Base-by-base conservation (phyloP, 2,113 vertebrate genomes). In the Micromys minutus region DNA sequence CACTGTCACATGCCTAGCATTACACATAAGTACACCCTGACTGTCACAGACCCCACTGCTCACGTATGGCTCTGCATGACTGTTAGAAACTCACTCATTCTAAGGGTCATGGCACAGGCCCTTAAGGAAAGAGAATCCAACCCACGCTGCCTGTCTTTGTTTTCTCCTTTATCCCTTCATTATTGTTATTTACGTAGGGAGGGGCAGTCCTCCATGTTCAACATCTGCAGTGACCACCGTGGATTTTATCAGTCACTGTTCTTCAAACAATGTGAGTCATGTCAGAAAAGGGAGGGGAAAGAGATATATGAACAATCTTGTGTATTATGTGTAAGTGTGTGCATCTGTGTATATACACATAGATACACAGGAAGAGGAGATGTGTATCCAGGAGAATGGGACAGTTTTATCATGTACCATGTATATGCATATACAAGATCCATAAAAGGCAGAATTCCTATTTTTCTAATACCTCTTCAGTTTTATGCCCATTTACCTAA, bases 261-360 rank as follows among this genome's bases (percentile, higher is more conserved):
- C 31, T 85, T 86, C 50, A 80, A 75, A 79, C 69, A 74, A 86
- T n/a, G 47, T 4, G 87, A 26, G 45, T 57, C 72, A 94, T 29
- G 7, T 42, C 86, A 36, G 39, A 52, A 74, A 84, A 91, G 57
- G 45, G 69, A 12, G 55, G 36, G 22, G 39, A 29, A 45, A n/a
- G 45, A 65, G 34, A 76, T 1, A 86, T 24, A 83, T 21, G 36
- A 7, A 29, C 0, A 17, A 13, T 65, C 22, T 4, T 90, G 94
- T 76, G 26, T 42, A 2, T 83, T 10, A 55, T 87, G n/a, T 1
- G 0, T 52, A 65, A 39, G 10, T 75, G 47, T 81, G 1, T 17
- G 34, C n/a, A 29, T 0, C 0, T 47, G 4, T 22, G 34, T 34
- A 57, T 42, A n/a, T 75, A 34, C 69, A 79, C 69, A 17, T 11